These are phyloP conservation scores for Alosa alosa DNA, from an alignment of 2,113 vertebrate species.

Conservation along the genomic window DNA sequence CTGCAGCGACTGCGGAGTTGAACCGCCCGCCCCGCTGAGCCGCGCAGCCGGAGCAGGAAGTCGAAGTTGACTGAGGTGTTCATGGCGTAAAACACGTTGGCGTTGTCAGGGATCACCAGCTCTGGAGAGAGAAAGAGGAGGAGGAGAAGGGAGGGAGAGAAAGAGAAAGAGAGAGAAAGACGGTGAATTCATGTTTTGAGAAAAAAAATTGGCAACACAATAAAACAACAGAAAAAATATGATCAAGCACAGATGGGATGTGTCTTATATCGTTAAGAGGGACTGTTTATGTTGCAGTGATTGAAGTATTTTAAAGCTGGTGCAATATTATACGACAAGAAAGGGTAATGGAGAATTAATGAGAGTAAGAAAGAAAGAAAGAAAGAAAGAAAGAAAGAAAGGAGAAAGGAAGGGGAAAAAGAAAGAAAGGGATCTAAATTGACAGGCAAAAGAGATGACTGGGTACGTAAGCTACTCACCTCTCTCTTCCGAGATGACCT, in stretches of 20 bases:
- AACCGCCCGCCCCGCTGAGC: conserved; percentile 54
- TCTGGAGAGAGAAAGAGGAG: conserved; percentile 66
- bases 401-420: not conserved
- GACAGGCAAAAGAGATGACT: not conserved
- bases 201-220: not conserved
- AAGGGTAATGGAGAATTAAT: not conserved
- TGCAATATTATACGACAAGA: not conserved
- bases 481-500: conserved; percentile 90
- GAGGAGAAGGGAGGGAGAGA: not conserved
- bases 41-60: conserved; percentile 84
- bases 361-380: not conserved
- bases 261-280: not conserved
- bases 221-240: not conserved
- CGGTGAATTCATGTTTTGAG: not conserved
- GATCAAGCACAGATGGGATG: not conserved
- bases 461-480: conserved; percentile 63
- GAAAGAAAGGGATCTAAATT: not conserved
- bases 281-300: not conserved
- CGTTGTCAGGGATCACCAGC: conserved; percentile 83
- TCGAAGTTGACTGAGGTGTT: conserved; percentile 88
- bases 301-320: not conserved
- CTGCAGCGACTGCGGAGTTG: conserved; percentile 76
- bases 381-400: too few species aligned
- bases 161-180: not conserved
- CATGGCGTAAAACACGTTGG: conserved; percentile 95